Evolutionary conservation across 2,888 invertebrate species (phyloP), one percentile per base, ranked within the genome.

Genomic region (Drosophila atroscutellata): DNA sequence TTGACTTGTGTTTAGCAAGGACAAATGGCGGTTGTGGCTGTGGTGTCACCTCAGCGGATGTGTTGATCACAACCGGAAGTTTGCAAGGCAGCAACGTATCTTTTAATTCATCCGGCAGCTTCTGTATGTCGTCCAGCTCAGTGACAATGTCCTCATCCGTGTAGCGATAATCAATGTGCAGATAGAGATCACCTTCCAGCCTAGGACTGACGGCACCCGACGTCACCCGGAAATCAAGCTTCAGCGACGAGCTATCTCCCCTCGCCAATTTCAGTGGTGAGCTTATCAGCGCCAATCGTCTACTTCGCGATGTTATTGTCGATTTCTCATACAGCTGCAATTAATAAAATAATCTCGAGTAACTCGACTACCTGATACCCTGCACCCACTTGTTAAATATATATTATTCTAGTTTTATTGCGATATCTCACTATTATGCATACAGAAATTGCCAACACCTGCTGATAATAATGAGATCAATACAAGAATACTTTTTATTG

Each of bases 301-400:
- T 92, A 34, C 76, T 75, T 3, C 83, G 80, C 0, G 90, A 68
- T 0, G 89, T 81, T 3, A 93, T 51, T 8, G 84, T 82, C 0
- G 86, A 87, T 56, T 91, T 92, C 59, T 93, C 93, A 67, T 89
- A 91, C 0, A 93, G 88, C 92, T 93, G 56, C n/a, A 77, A 24
- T 15, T 15, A 34, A 50, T 34, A 39, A 7, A 6, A 11, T n/a
- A 0, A 2, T 2, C 9, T 39, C 2, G 9, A 42, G 42, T 42
- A 18, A 18, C 18, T 37, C 42, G 20, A 42, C 37, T 37, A 18
- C 37, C 37, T 18, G 42, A 20, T 42, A 42, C 42, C 20, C 20
- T 42, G 20, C 37, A 37, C 18, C 2, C 8, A 37, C 7, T 37
- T 37, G 7, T 18, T 18, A 18, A 3, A 37, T 18, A 37, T 37